These are phyloP conservation scores for Eucera pruinosa DNA, from an alignment of 2,888 invertebrate species.

Conservation along the genomic window DNA sequence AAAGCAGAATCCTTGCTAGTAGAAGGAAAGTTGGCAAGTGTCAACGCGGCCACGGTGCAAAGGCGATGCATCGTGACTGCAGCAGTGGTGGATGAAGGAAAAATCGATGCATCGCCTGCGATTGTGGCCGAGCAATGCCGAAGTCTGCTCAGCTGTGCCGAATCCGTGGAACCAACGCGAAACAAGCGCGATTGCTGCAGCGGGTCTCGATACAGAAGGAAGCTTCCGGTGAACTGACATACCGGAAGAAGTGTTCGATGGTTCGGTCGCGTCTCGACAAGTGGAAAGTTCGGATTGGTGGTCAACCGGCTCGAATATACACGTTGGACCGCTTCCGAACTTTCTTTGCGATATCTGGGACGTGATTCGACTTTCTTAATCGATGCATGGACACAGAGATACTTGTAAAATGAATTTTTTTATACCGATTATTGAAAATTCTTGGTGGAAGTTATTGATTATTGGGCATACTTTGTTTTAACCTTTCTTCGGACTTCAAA, in stretches of 20 bases:
- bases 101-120: slow-evolving; percentile 70
- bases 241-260: slow-evolving; percentile 9
- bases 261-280: slow-evolving; percentile 8
- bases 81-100: slow-evolving; percentile 56
- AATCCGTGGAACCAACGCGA: slow-evolving; percentile 36
- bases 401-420: not conserved
- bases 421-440: not conserved
- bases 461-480: too few relatives aligned
- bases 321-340: slow-evolving; percentile 16
- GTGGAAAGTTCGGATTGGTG: slow-evolving; percentile 30
- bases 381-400: not conserved
- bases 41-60: slow-evolving; percentile 43
- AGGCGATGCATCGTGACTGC: slow-evolving; percentile 60
- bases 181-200: slow-evolving; percentile 45
- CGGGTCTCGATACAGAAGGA: not conserved
- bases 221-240: not conserved
- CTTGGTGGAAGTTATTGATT: too few relatives aligned
- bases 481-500: too few relatives aligned
- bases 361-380: slow-evolving; percentile 20
- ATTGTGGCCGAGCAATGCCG: slow-evolving; percentile 66
- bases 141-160: slow-evolving; percentile 60
- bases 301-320: not conserved
- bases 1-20: slow-evolving; percentile 11
- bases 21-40: slow-evolving; percentile 51
- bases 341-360: slow-evolving; percentile 38